Base-by-base conservation (phyloP, 2,113 vertebrate genomes). In the Ictalurus furcatus region DNA sequence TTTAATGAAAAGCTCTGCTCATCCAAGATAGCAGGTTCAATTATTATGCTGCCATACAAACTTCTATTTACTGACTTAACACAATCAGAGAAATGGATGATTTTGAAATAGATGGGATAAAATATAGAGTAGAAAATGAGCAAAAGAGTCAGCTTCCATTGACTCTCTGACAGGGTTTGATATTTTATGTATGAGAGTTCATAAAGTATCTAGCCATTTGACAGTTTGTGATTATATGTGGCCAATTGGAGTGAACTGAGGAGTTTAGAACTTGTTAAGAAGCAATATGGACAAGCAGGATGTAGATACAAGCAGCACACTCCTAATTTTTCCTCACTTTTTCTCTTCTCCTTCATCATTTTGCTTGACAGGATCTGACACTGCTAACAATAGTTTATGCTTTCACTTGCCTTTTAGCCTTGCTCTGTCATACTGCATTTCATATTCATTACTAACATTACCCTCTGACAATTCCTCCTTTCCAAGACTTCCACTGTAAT, bases 201-300 rank as follows among this genome's bases (percentile, higher is more conserved):
- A 71, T 69, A 89, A 90, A 86, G 13, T 48, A 30, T 80, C 34
- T 61, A 61, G 8, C 71, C 1, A 25, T 90, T 71, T 88, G 90
- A 90, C 88, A 90, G 90, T 65, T 58, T 90, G 90, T 92, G 83
- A 90, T 92, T 94, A 92, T 94, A 93, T 93, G 89, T 67, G 88
- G 89, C 88, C 93, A 93, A 94, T 92, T 93, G 89, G 89, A 73
- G 74, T 21, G 73, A 87, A 67, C 58, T 56, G 28, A n/a, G 85
- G 73, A 78, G 80, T 90, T 90, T 79, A 85, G 61, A 85, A 37
- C 87, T 88, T 56, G 67, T 88, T 87, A 87, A 76, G 40, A 59
- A 88, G 48, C 9, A 85, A 67, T 54, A 67, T 4, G 59, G 40
- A 80, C n/a, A 73, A 52, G 59, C n/a, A 69, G 40, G 63, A 71